Base-by-base conservation (phyloP, 2,888 invertebrate genomes). In the Diaperis boleti region DNA sequence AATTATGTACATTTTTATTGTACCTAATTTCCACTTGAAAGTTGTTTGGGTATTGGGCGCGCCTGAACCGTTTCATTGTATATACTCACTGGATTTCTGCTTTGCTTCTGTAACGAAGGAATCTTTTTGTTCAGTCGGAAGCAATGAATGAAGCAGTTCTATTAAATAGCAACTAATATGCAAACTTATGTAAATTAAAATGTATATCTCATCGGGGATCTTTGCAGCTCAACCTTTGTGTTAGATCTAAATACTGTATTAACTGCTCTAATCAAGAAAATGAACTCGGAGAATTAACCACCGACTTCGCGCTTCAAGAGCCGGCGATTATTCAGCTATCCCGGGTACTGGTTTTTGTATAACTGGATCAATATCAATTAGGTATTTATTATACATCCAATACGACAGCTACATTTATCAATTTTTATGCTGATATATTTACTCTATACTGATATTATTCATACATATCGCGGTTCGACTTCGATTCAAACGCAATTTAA, bases 121-220 rank as follows among this genome's bases (percentile, higher is more conserved):
- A 54, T 56, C 57, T 59, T 59, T 59, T 49, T 59, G 39, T 29
- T 33, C 26, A 2, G 5, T 8, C 29, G 35, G 18, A 61, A 54
- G 18, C 45, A 62, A 50, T 41, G 45, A 62, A 47, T 26, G 49
- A 49, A 20, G 33, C 49, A 49, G 49, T 49, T 50, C 31, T 31
- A 56, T 55, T 62, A 56, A 56, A 62, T 33, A 49, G 39, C 41
- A 49, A 62, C 55, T 62, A 62, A 55, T 62, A 56, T 55, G 47
- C 56, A 62, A 45, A 56, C 56, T 44, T 56, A 56, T 56, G 56
- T 56, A 56, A 62, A 62, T 62, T 49, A 49, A 60, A 59, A 52
- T 52, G 44, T 44, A 60, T 52, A 60, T 52, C 50, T 52, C 52
- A 52, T 60, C 42, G 20, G 42, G 44, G 52, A 52, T 52, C 52